Base-by-base conservation (phyloP, 2,888 invertebrate species). In the Drosophila rubida region DNA sequence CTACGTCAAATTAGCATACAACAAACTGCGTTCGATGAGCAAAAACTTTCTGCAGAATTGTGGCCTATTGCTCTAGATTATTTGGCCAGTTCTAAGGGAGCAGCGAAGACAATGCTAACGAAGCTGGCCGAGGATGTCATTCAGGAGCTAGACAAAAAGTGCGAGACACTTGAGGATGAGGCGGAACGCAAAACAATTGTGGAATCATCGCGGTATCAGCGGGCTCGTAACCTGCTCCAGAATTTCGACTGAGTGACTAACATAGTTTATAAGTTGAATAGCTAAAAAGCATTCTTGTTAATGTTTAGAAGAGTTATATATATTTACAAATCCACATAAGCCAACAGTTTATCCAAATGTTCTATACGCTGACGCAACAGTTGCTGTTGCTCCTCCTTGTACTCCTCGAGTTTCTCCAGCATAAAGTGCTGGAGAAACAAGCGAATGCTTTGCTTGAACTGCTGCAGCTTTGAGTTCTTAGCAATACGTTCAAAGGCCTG, bases 401-500 rank as follows among this genome's bases (percentile, higher is more conserved):
- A 54, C n/a, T 74, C 66, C 11, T 78, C 63, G 2, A 92, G 48
- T 19, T 90, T 89, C 1, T 94, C 95, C 2, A 97, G 89, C 19
- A 98, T 91, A 83, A 98, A 98, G 91, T 97, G 97, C 88, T 95
- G 95, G 89, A 98, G 95, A 89, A 98, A 98, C 7, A 98, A 92
- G 44, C 95, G 93, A 2, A 98, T 92, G 76, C 97, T 96, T 89
- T 97, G 97, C 57, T 96, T 94, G 78, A 98, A 96, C 86, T 95
- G 93, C 87, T 95, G 95, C 8, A 98, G 92, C 90, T 97, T 96
- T 0, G 95, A 93, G 0, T 96, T 94, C 58, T 94, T 93, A 0
- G 96, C 93, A 51, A 97, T 94, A 61, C 96, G 94, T 53, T 94
- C 93, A 91, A 98, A 98, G 0, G 95, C 95, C 68, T 89, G 84